Base-by-base conservation (phyloP, 37 sponge, comb jelly and placozoan genomes). In the Dysidea cf. avara region DNA sequence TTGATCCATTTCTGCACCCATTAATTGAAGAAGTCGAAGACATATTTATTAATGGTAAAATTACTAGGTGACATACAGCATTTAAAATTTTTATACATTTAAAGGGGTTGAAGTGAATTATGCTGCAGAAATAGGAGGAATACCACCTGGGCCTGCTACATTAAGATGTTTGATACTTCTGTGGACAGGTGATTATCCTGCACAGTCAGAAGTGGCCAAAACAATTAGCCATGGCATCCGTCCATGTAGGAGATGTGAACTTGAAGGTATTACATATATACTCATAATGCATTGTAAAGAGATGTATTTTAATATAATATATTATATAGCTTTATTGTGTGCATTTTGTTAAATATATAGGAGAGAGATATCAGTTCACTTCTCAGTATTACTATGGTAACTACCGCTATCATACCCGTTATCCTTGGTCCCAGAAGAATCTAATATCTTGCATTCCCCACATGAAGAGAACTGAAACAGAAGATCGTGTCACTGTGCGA, bases 101-200 rank as follows among this genome's bases (percentile, higher is more conserved):
- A 24, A 28, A 68, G 69, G 69, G 40, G 30, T 68, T 47, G 51
- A 40, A 48, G 69, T 68, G 40, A 51, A 68, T 20, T 68, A 68
- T 68, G 69, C 50, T 25, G 50, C 29, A 22, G 20, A 24, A 20
- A 25, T 68, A 39, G 51, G 48, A 49, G 69, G 69, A 28, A 31
- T 68, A 46, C 39, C 48, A 46, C 69, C 69, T 46, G 69, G 69
- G 29, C 22, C 22, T 28, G 49, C 29, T 21, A 50, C 30, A 26
- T 22, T 68, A 22, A 39, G 69, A 40, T 68, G 69, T 68, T 43
- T 68, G 26, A 49, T 68, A 47, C 69, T 68, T 26, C 39, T 34
- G 26, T 68, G 69, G 69, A 68, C 69, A 49, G 69, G 69, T 30
- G 69, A 68, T 40, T 47, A 68, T 50, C 69, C 69, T 48, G 72